Conservation (phyloP, 2,888 invertebrate genomes). For the Dicyrtoma fusca region DNA sequence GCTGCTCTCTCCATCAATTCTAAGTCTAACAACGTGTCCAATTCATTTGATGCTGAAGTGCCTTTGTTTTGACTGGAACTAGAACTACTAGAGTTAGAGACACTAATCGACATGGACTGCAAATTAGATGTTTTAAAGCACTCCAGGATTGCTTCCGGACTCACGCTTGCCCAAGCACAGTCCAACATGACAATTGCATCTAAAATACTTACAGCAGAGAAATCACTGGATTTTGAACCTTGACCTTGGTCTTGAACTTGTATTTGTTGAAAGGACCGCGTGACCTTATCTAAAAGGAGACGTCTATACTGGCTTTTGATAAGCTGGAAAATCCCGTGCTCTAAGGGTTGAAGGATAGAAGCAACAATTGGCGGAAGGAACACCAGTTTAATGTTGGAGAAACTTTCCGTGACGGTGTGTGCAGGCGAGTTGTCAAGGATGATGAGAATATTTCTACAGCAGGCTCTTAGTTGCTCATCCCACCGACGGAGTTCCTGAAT, state of each 20-base stretch:
- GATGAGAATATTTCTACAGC: slow-evolving; percentile 38
- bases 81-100: no score
- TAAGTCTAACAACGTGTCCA: slow-evolving; percentile 11
- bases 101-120: slow-evolving; percentile 18
- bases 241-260: background rate
- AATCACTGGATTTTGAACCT: background rate
- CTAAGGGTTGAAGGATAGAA: slow-evolving; percentile 43
- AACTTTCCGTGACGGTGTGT: slow-evolving; percentile 30
- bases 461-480: slow-evolving; percentile 26
- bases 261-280: slow-evolving; percentile 11
- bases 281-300: slow-evolving; percentile 26
- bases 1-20: slow-evolving; percentile 13
- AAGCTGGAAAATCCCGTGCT: slow-evolving; percentile 39
- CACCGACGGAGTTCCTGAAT: slow-evolving; percentile 36
- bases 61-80: background rate
- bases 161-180: slow-evolving; percentile 23
- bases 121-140: slow-evolving; percentile 31
- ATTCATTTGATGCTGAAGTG: background rate
- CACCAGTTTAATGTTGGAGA: slow-evolving; percentile 32
- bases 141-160: slow-evolving; percentile 14
- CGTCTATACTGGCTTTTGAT: slow-evolving; percentile 40
- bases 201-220: background rate
- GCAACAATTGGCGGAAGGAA: slow-evolving; percentile 42
- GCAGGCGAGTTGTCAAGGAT: slow-evolving; percentile 43
- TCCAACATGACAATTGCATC: slow-evolving; percentile 30